Evolutionary conservation across 2,797 vertebrate species (phyloP).

Genomic region (Percopsis omiscomaycus): DNA sequence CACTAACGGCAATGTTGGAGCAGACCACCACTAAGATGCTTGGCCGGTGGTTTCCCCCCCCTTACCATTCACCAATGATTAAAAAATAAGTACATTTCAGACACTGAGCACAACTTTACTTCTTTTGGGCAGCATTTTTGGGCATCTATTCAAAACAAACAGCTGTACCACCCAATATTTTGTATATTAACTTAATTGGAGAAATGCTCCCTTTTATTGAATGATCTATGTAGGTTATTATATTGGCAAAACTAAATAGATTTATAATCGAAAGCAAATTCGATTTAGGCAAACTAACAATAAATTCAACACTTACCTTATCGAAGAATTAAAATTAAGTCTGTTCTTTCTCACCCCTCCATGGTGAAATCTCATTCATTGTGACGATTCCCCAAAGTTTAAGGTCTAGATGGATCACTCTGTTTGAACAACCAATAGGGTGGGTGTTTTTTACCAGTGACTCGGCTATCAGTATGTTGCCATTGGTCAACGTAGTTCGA

Average conservation of each 20-base stretch:
- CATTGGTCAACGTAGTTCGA: slow-evolving; percentile 45
- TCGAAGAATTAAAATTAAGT: background rate
- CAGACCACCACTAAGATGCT: too few species aligned
- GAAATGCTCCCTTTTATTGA: background rate
- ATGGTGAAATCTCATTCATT: slow-evolving; percentile 57
- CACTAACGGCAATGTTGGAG: too few species aligned
- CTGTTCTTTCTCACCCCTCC: slow-evolving; percentile 29
- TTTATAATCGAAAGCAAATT: too few species aligned
- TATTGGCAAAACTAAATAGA: background rate
- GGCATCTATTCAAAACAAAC: too few species aligned
- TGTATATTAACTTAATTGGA: too few species aligned
- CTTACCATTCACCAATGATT: too few species aligned
- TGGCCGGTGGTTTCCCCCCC: too few species aligned
- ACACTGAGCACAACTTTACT: too few species aligned
- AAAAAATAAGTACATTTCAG: too few species aligned
- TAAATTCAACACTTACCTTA: slow-evolving; percentile 44
- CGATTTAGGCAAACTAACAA: background rate
- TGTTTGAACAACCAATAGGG: slow-evolving; percentile 42
- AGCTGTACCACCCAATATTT: too few species aligned
- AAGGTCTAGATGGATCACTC: slow-evolving; percentile 7
- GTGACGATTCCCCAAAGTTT: slow-evolving; percentile 48
- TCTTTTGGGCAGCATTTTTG: too few species aligned
- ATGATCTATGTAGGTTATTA: background rate
- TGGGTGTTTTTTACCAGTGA: slow-evolving; percentile 20
- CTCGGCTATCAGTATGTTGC: slow-evolving; percentile 2